phyloP scores from a whole-genome alignment of 2,888 invertebrate species.

The Hemicrepidius hirtus region DNA sequence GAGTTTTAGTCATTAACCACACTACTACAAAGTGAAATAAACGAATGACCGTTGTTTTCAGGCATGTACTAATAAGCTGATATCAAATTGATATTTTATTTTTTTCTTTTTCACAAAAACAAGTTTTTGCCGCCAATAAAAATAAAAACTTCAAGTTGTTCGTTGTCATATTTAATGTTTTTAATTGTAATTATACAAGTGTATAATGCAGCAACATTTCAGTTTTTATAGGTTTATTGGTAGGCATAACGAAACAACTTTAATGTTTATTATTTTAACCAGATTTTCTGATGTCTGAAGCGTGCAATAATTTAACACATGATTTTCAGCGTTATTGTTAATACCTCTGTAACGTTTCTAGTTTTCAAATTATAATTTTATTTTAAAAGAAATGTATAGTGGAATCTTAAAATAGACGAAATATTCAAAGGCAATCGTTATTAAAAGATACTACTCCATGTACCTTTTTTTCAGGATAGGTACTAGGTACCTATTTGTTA shows the following conservation, averaged over 20 bases:
- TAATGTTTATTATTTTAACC: slow-evolving; percentile 8
- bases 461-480: too few species aligned
- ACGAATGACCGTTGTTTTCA: slow-evolving; percentile 58
- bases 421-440: too few species aligned
- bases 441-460: too few species aligned
- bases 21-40: too few species aligned
- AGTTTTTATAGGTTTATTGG: slow-evolving; percentile 25
- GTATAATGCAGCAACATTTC: slow-evolving; percentile 37
- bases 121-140: slow-evolving; percentile 49
- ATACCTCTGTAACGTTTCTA: too few species aligned
- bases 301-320: background rate
- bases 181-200: slow-evolving; percentile 59
- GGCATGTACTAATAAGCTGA: slow-evolving; percentile 63
- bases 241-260: slow-evolving; percentile 7
- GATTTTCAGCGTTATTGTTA: too few species aligned
- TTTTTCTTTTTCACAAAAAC: slow-evolving; percentile 55
- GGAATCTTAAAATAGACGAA: too few species aligned
- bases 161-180: slow-evolving; percentile 62
- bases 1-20: too few species aligned
- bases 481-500: too few species aligned
- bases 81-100: slow-evolving; percentile 63
- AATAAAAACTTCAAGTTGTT: slow-evolving; percentile 35
- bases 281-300: background rate
- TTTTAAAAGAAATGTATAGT: too few species aligned
- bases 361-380: too few species aligned